Percentiles rank a stretch among this genome's conserved stretches.
phyloP scores from a whole-genome alignment of 2,888 invertebrate species.

The Trichogramma dendrolimi region DNA sequence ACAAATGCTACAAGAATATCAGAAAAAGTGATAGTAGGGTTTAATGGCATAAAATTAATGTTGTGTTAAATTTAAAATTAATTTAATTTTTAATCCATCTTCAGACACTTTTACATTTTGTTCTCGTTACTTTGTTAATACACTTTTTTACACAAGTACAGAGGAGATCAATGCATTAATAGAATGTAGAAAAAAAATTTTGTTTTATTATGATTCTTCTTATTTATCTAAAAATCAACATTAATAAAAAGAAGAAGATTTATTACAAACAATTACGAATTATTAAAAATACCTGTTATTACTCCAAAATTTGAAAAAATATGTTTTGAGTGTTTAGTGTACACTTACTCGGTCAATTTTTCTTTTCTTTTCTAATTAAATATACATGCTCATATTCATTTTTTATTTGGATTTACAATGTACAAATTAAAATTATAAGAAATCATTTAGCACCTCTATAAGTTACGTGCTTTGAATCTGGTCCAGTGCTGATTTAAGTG shows the following conservation, averaged over 20 bases:
- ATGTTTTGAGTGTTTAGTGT: no score
- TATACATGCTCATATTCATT: slow-evolving; percentile 17
- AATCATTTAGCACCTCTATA: slow-evolving; percentile 4
- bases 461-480: slow-evolving; percentile 38
- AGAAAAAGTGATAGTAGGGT: background rate
- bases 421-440: slow-evolving; percentile 17
- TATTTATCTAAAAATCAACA: slow-evolving; percentile 13
- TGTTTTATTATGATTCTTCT: slow-evolving; percentile 15
- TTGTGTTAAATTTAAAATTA: slow-evolving; percentile 18
- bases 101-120: slow-evolving; percentile 9
- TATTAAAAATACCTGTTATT: slow-evolving; percentile 28
- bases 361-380: slow-evolving; percentile 11
- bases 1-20: slow-evolving; percentile 2
- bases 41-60: background rate
- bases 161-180: slow-evolving; percentile 9
- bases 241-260: slow-evolving; percentile 24
- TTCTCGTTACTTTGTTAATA: slow-evolving; percentile 18
- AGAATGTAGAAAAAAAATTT: slow-evolving; percentile 14
- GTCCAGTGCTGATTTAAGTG: slow-evolving; percentile 41
- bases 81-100: slow-evolving; percentile 17
- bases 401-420: slow-evolving; percentile 21
- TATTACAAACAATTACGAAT: slow-evolving; percentile 30
- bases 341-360: background rate
- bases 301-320: background rate
- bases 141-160: slow-evolving; percentile 16